Percentiles rank a stretch among this genome's conserved stretches.
These are phyloP conservation scores for Platalea minor DNA, from an alignment of 2,797 vertebrate species.

Conservation along the genomic window DNA sequence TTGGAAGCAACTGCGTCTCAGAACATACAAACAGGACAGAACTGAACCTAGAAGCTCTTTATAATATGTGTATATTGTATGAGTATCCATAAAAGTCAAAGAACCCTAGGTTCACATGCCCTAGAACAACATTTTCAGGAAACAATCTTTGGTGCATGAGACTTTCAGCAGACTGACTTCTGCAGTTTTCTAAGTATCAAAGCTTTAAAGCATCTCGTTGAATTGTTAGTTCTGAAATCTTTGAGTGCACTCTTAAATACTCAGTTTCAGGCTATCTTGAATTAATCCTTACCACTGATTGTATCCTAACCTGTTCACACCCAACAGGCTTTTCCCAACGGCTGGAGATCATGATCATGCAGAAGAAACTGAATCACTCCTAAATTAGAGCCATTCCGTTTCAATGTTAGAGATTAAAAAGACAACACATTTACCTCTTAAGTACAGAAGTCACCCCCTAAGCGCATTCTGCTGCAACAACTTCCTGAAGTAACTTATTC, in stretches of 20 bases:
- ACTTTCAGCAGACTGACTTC: neutral
- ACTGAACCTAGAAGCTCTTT: neutral
- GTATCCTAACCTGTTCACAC: neutral
- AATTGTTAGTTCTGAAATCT: neutral
- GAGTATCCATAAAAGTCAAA: rapidly evolving
- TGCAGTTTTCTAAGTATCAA: neutral
- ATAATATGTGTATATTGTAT: rapidly evolving
- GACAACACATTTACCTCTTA: neutral
- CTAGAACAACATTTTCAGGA: neutral
- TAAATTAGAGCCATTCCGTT: neutral
- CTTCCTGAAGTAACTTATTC: neutral
- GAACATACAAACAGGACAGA: neutral
- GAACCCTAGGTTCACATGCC: neutral
- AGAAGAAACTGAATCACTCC: neutral
- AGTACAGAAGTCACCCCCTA: neutral
- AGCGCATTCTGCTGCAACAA: neutral
- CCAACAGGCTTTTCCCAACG: neutral
- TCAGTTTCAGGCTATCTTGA: neutral
- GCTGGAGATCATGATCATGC: neutral
- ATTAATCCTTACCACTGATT: neutral
- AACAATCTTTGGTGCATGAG: neutral
- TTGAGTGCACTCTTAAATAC: neutral
- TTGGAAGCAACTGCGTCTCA: neutral
- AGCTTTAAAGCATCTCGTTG: neutral
- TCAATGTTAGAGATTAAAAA: neutral